Evolutionary conservation across 2,113 vertebrate genomes (phyloP).

Genomic region (Turdus rufiventris): DNA sequence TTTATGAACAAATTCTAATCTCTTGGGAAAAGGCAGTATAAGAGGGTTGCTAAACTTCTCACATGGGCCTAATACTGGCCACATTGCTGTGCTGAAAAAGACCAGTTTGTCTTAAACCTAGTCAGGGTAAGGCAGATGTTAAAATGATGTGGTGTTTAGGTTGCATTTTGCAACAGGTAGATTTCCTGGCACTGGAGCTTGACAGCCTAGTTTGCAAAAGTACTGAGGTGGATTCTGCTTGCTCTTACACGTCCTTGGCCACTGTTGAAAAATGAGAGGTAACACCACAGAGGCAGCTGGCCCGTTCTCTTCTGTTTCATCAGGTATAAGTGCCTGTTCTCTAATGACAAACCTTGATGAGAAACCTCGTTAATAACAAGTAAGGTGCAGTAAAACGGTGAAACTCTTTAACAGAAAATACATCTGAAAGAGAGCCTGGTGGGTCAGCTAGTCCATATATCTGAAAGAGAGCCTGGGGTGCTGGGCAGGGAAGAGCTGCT

Average conservation of each 20-base stretch:
- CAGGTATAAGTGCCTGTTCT: neutral
- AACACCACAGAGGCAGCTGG: neutral
- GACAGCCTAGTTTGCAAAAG: conserved; percentile 16
- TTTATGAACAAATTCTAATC: neutral
- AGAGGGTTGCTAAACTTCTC: neutral
- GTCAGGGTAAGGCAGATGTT: neutral
- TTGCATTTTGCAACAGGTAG: conserved; percentile 41
- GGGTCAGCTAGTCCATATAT: neutral
- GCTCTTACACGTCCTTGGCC: neutral
- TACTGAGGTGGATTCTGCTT: neutral
- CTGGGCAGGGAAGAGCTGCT: neutral
- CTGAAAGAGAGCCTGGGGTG: accelerated
- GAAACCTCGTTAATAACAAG: neutral
- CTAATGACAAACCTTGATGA: neutral
- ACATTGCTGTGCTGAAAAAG: neutral
- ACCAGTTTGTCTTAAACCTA: neutral
- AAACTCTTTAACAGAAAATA: neutral
- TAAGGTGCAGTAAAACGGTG: neutral
- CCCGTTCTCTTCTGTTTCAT: neutral
- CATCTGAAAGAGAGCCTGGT: neutral
- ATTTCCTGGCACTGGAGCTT: conserved; percentile 9
- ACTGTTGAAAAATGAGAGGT: neutral
- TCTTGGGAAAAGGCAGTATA: neutral
- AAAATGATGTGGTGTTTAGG: neutral
- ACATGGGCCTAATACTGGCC: neutral